These are phyloP conservation scores for Oncorhynchus tshawytscha DNA, from an alignment of 2,113 vertebrate species.

Conservation along the genomic window DNA sequence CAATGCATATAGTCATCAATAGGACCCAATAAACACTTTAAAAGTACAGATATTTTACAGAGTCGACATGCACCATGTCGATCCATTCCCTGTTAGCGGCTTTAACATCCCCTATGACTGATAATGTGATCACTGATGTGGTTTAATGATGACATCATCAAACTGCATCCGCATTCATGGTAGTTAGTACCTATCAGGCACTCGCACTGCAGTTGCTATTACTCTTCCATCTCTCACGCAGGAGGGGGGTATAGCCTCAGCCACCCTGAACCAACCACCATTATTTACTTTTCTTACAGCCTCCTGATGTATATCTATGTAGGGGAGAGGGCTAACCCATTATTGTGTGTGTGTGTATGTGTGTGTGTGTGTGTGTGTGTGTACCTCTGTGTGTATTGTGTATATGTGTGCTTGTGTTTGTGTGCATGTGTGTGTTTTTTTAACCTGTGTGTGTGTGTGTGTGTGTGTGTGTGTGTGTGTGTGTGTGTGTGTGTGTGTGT, in stretches of 20 bases:
- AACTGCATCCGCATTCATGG: not conserved
- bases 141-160: not conserved
- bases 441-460: not conserved
- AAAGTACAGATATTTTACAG: slow-evolving; percentile 23
- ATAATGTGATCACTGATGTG: too few species aligned
- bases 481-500: not conserved
- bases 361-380: not conserved
- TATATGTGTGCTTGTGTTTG: too few species aligned
- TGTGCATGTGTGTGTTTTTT: not conserved
- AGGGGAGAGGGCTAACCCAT: slow-evolving; percentile 38
- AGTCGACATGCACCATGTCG: slow-evolving; percentile 15
- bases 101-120: not conserved
- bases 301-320: slow-evolving; percentile 32
- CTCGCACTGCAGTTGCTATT: not conserved
- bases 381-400: too few species aligned
- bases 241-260: slow-evolving; percentile 17
- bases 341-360: not conserved
- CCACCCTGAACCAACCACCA: slow-evolving; percentile 1
- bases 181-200: not conserved
- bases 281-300: slow-evolving; percentile 38
- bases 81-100: slow-evolving; percentile 12
- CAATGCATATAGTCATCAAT: slow-evolving; percentile 12
- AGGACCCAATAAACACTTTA: slow-evolving; percentile 25
- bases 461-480: not conserved
- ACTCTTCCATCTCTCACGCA: not conserved